phyloP scores from a whole-genome alignment of 2,797 vertebrate species.

The Pristis pectinata region DNA sequence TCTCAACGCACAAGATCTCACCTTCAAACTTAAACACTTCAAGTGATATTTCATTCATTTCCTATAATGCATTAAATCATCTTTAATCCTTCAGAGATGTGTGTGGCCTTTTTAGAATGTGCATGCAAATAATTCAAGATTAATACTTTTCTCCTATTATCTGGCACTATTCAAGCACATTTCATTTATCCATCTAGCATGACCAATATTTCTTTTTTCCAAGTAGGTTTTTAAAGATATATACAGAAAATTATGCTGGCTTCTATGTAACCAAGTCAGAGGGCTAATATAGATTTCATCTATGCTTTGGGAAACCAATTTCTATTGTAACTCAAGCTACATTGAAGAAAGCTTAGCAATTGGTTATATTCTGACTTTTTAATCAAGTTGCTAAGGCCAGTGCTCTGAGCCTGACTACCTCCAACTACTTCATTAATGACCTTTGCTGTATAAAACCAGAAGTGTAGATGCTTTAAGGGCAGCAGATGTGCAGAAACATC shows the following conservation, averaged over 20 bases:
- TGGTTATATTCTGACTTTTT: background rate
- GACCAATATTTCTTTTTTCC: background rate
- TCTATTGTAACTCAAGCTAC: background rate
- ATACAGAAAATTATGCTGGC: background rate
- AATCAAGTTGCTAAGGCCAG: no score
- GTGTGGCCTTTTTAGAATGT: background rate
- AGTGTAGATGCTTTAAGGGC: no score
- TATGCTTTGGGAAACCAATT: background rate
- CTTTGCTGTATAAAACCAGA: no score
- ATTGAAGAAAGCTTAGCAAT: background rate
- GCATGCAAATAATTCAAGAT: background rate
- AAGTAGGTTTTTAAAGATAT: background rate
- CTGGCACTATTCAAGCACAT: background rate
- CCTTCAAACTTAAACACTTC: background rate
- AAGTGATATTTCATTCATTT: background rate
- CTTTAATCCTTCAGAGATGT: background rate
- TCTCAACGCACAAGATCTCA: background rate
- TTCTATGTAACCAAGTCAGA: background rate
- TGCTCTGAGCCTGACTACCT: no score
- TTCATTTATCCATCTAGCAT: background rate
- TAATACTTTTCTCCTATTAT: no score
- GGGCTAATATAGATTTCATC: background rate
- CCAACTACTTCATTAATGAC: no score
- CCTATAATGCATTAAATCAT: background rate
- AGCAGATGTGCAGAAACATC: no score